Evolutionary conservation across 2,888 invertebrate genomes (phyloP), one percentile per base, ranked within the genome.

Genomic region (Dolichomitus sp.): DNA sequence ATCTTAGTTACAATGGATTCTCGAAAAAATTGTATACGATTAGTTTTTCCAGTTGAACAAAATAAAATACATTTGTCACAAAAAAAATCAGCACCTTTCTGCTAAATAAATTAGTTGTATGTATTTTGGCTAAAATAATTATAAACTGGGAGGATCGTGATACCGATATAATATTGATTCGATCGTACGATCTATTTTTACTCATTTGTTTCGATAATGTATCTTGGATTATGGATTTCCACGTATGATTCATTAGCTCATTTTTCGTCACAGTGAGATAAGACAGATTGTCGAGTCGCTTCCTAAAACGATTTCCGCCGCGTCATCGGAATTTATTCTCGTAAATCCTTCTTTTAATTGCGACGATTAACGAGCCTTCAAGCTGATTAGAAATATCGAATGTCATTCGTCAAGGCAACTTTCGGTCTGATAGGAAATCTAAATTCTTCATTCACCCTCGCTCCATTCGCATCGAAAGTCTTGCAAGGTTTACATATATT

Each of bases 331-430:
- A 17, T 50, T 37, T 23, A 14, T 14, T 17, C 33, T 68, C 68
- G 0, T 37, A 11, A n/a, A 50, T 65, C 12, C 2, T 40, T 63
- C 12, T 37, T 52, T 63, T 54, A n/a, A n/a, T n/a, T 19, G 7
- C 52, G n/a, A n/a, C n/a, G 52, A 63, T 0, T 9, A 63, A 52
- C 1, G 37, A 48, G n/a, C n/a, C n/a, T 19, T n/a, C 30, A 5
- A 23, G 45, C 33, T 14, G 73, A 57, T 54, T 54, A 54, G 52
- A 27, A 14, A 9, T 30, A 54, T 65, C 33, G 19, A 42, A 14
- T 42, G 54, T n/a, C 65, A 57, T 75, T 65, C 45, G 40, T 9
- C 57, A 42, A 27, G 57, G 5, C 14, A n/a, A 75, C 30, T 57
- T 66, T n/a, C 57, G 57, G 54, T 40, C 27, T 17, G 63, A n/a